Base-by-base conservation (phyloP, 2,888 invertebrate species). In the Sminthurinus aureus region DNA sequence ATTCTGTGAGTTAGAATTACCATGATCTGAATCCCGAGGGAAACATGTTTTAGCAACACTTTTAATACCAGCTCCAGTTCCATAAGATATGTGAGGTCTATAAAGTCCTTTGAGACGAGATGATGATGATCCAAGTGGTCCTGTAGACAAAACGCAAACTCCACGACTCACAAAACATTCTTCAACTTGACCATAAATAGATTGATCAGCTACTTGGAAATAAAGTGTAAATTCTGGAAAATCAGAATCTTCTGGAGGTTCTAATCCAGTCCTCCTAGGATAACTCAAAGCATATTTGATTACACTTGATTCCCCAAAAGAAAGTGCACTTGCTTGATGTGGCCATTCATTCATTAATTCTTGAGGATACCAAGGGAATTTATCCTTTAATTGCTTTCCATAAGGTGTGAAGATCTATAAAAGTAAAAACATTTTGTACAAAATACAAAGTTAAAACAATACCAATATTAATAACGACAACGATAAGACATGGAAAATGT, bases 291-390 rank as follows among this genome's bases (percentile, higher is more conserved):
- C 88, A 83, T 86, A 87, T 67, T 88, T 88, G 0, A 87, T 83
- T 0, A 88, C 83, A n/a, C 83, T 83, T 6, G 88, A 88, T 83
- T 88, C 88, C 12, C 88, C 88, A 51, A 88, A 81, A 50, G 87
- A 85, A 13, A 88, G 76, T 2, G 88, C 88, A 84, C 87, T 86
- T 8, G 87, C 84, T 76, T 86, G 85, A 81, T 88, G 88, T 0
- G 87, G 85, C 87, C 87, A 88, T 18, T 88, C 87, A 67, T 87
- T 86, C 52, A 85, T 87, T 18, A 85, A 76, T 75, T 88, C 88
- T 84, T 88, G 88, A 12, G 87, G 86, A 83, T 87, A 88, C 88
- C 88, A 88, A 0, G 87, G 85, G n/a, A 82, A 84, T 12, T 85
- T 83, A 26, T 77, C 82, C 75, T 86, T 84, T 12, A 88, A 52